Evolutionary conservation across 2,113 vertebrate genomes (phyloP).

Genomic region (Xiphophorus couchianus): DNA sequence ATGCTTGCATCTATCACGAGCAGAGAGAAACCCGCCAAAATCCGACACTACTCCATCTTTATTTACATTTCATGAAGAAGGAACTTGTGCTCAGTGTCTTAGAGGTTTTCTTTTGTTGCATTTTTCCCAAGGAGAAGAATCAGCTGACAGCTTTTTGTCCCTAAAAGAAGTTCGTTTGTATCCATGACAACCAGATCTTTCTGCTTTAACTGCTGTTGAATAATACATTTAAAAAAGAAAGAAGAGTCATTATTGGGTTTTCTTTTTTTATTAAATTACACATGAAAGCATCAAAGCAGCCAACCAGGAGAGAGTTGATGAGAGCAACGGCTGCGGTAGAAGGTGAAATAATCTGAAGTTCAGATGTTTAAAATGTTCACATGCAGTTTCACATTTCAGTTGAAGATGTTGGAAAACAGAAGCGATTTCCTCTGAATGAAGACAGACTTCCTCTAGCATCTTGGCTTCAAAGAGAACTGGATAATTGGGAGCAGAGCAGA

Average conservation of each 20-base stretch:
- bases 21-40: no score
- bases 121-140: not conserved
- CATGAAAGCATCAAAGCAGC: not conserved
- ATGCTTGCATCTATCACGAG: no score
- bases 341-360: not conserved
- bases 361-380: not conserved
- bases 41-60: no score
- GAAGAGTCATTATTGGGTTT: not conserved
- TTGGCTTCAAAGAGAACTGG: constrained; percentile 51
- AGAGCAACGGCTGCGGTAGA: not conserved
- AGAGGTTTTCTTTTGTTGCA: no score
- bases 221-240: not conserved
- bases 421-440: constrained; percentile 20
- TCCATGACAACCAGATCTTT: not conserved
- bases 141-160: not conserved
- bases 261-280: not conserved
- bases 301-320: not conserved
- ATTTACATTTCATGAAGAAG: no score
- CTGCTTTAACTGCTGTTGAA: not conserved
- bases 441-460: constrained; percentile 12
- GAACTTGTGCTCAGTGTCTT: no score
- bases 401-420: constrained; percentile 30
- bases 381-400: not conserved
- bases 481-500: constrained; percentile 59
- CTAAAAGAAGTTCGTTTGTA: not conserved